phyloP scores from a whole-genome alignment of 2,888 invertebrate genomes.

The Ornithoptera alexandrae region DNA sequence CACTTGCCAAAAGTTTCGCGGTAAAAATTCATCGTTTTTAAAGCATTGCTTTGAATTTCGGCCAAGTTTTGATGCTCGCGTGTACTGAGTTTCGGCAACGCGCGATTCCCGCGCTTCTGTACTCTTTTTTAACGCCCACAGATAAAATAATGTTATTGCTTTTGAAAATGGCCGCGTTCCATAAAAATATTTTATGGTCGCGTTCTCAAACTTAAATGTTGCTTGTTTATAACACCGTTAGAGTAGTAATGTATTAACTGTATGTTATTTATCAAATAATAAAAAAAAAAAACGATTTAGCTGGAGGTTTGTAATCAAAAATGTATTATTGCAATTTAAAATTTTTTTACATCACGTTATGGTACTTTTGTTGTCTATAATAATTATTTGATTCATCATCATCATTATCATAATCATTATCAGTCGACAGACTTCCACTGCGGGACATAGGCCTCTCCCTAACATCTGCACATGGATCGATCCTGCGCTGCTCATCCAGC shows the following conservation, averaged over 20 bases:
- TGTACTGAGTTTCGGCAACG: constrained; percentile 2
- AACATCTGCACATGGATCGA: no score
- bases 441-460: no score
- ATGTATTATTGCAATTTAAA: not conserved
- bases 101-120: constrained; percentile 12
- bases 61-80: constrained; percentile 23
- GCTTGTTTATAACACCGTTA: constrained; percentile 3
- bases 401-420: no score
- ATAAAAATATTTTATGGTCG: constrained; percentile 15
- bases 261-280: not conserved
- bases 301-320: not conserved
- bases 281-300: not conserved
- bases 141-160: constrained; percentile 23
- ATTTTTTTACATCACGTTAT: no score
- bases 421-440: no score
- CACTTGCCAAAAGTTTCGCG: constrained; percentile 24
- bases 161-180: constrained; percentile 21
- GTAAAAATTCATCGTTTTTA: constrained; percentile 24
- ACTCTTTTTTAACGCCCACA: constrained; percentile 1
- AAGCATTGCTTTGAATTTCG: constrained; percentile 28
- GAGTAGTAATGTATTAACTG: not conserved
- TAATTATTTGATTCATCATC: no score
- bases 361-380: no score
- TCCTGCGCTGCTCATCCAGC: no score
- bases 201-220: not conserved